Conservation (phyloP, 2,113 vertebrate genomes). For the Ranitomeya variabilis region DNA sequence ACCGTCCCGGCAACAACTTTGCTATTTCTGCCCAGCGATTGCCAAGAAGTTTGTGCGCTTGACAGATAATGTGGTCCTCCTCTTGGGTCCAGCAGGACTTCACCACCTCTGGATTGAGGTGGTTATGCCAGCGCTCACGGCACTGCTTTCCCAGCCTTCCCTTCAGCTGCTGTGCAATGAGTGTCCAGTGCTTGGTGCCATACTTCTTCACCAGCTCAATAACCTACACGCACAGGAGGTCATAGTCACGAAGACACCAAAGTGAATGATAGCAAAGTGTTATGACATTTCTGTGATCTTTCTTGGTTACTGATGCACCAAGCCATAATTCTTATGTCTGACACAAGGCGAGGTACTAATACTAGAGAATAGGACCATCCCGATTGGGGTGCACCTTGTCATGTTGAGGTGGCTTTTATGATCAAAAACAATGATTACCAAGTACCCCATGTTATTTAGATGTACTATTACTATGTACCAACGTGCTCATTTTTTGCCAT, state of each 20-base stretch:
- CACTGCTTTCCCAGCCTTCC: slow-evolving; percentile 96
- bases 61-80: slow-evolving; percentile 95
- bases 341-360: no score
- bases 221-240: slow-evolving; percentile 73
- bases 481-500: no score
- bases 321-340: not conserved
- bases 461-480: no score
- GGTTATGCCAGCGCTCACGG: slow-evolving; percentile 97
- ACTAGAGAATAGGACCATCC: no score
- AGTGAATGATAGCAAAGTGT: not conserved
- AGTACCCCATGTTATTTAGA: no score
- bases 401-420: no score
- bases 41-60: slow-evolving; percentile 91
- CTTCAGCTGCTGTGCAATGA: slow-evolving; percentile 94
- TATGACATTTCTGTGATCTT: not conserved
- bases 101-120: slow-evolving; percentile 96
- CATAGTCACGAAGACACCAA: not conserved
- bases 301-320: not conserved
- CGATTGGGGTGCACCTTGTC: no score
- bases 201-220: slow-evolving; percentile 94
- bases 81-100: slow-evolving; percentile 97
- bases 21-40: slow-evolving; percentile 99
- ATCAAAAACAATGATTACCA: no score
- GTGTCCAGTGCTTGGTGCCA: slow-evolving; percentile 95
- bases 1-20: slow-evolving; percentile 95